Percentiles rank a stretch among this genome's conserved stretches.
phyloP scores from a whole-genome alignment of 2,888 invertebrate genomes.

The Liodrosophila aerea region DNA sequence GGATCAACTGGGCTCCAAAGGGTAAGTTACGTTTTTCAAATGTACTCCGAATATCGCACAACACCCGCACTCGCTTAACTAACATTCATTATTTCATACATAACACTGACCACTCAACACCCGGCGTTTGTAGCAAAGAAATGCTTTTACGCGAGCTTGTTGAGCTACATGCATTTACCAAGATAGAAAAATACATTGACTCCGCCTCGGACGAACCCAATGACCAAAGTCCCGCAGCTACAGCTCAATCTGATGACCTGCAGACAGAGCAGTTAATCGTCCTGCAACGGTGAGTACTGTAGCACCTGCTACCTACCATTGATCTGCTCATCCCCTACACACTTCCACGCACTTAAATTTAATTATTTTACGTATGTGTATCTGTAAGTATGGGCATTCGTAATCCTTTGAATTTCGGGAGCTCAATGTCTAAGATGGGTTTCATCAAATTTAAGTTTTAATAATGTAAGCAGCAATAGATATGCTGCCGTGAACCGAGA shows the following conservation, averaged over 20 bases:
- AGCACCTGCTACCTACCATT: background rate
- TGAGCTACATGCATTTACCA: slow-evolving; percentile 85
- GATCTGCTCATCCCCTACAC: too few species aligned
- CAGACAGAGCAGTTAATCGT: slow-evolving; percentile 48
- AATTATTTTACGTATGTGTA: too few species aligned
- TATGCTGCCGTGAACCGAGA: too few species aligned
- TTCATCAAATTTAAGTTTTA: too few species aligned
- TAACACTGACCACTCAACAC: slow-evolving; percentile 1
- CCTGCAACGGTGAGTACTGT: slow-evolving; percentile 37
- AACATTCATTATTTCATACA: background rate
- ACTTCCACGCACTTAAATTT: too few species aligned
- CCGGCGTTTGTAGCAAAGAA: slow-evolving; percentile 81
- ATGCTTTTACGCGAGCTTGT: slow-evolving; percentile 84
- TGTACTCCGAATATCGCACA: background rate
- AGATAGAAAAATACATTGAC: slow-evolving; percentile 84
- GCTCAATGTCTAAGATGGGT: too few species aligned
- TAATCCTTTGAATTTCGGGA: too few species aligned
- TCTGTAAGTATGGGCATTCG: too few species aligned
- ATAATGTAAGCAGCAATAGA: too few species aligned
- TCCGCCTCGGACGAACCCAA: slow-evolving; percentile 68
- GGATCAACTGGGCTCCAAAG: slow-evolving; percentile 22
- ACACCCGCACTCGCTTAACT: background rate
- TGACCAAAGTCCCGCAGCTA: slow-evolving; percentile 48
- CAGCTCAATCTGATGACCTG: slow-evolving; percentile 47
- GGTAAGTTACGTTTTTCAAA: slow-evolving; percentile 23